Percentiles rank a stretch among this genome's conserved stretches.
Evolutionary conservation across 2,888 invertebrate species (phyloP).

Genomic region (Plebejus melissa): DNA sequence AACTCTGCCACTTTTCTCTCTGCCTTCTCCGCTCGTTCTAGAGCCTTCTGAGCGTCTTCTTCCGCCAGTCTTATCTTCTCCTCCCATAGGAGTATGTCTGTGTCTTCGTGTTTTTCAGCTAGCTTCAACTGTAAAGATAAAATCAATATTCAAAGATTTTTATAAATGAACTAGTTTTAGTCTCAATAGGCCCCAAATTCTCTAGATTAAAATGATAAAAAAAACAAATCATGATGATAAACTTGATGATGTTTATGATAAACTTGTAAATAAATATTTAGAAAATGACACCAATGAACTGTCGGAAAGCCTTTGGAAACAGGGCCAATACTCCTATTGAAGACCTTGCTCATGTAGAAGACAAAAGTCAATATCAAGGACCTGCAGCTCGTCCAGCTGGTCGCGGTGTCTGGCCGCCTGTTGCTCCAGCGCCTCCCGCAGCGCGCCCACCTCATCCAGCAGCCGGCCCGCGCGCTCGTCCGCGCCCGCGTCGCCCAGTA

Average conservation of each 20-base stretch:
- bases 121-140: constrained; percentile 67
- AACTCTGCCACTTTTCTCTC: constrained; percentile 49
- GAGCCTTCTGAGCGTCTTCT: constrained; percentile 81
- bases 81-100: constrained; percentile 83
- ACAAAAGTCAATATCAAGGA: constrained; percentile 38
- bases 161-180: no score
- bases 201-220: no score
- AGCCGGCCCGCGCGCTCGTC: constrained; percentile 77
- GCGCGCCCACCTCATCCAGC: constrained; percentile 81
- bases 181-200: no score
- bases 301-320: no score
- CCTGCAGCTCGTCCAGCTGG: constrained; percentile 81
- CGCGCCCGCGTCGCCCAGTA: constrained; percentile 79
- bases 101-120: constrained; percentile 82
- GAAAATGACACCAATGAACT: no score
- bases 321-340: no score
- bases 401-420: constrained; percentile 77
- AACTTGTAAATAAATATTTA: no score
- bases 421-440: constrained; percentile 80
- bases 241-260: no score
- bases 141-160: not conserved
- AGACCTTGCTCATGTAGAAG: no score
- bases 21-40: constrained; percentile 79
- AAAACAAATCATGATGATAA: no score
- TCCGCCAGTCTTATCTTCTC: constrained; percentile 84